These are phyloP conservation scores for Lamprologus tigripictilis DNA, from an alignment of 2,113 vertebrate genomes.

Conservation along the genomic window DNA sequence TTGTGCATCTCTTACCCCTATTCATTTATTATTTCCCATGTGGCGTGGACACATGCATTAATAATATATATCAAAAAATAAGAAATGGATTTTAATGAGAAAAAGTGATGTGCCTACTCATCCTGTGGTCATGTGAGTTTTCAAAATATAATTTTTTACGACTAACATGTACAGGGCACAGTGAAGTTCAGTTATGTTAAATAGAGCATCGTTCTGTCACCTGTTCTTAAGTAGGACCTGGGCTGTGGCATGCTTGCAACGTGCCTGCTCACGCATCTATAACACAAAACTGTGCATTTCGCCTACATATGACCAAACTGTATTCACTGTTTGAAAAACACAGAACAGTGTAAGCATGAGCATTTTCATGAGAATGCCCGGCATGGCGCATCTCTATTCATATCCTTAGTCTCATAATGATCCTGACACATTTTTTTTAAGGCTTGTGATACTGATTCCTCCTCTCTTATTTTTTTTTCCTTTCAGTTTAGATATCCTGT, in stretches of 20 bases:
- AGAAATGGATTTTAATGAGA: neutral
- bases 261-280: constrained; percentile 31
- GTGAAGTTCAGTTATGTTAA: constrained; percentile 34
- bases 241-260: neutral
- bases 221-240: constrained; percentile 31
- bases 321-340: constrained; percentile 48
- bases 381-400: constrained; percentile 42
- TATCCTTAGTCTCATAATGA: constrained; percentile 73
- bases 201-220: constrained; percentile 44
- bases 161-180: neutral
- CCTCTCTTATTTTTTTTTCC: constrained; percentile 11
- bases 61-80: neutral
- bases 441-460: constrained; percentile 65
- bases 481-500: constrained; percentile 64
- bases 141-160: neutral
- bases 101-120: neutral
- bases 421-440: constrained; percentile 77
- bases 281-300: constrained; percentile 55
- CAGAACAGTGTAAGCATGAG: constrained; percentile 13
- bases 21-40: neutral
- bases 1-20: neutral
- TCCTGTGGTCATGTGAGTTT: neutral
- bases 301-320: constrained; percentile 48
- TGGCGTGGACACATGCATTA: neutral
- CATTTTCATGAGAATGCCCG: constrained; percentile 24